Evolutionary conservation across 1,140 invertebrate genomes (phyloP).

Genomic region (Macrotrachela quadricornifera): DNA sequence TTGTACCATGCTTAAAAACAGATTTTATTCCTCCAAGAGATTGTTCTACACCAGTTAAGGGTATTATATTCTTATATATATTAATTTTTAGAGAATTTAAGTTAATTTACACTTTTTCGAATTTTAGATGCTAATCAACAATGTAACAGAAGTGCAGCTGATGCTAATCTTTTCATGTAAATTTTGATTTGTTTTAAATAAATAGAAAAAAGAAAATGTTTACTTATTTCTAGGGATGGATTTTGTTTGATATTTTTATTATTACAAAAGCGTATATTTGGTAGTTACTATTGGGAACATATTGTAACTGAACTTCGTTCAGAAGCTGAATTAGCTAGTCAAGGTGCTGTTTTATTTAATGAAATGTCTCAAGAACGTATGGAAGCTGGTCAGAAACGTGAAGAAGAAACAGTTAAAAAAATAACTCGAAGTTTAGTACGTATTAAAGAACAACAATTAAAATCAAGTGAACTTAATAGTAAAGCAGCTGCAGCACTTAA

Average conservation of each 20-base stretch:
- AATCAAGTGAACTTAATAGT: constrained; percentile 14
- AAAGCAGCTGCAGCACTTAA: too few species aligned
- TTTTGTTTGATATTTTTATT: constrained; percentile 77
- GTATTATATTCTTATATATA: neutral
- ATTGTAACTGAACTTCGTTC: constrained; percentile 78
- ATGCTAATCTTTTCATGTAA: neutral
- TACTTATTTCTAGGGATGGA: constrained; percentile 70
- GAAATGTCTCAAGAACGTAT: constrained; percentile 67
- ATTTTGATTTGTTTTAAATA: neutral
- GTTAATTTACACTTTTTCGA: too few species aligned
- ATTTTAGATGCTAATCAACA: too few species aligned
- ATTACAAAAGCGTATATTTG: constrained; percentile 68
- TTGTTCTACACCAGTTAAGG: too few species aligned
- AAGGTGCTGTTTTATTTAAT: constrained; percentile 74
- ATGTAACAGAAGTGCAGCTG: too few species aligned
- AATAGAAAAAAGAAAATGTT: neutral
- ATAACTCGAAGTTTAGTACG: constrained; percentile 88
- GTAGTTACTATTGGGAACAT: constrained; percentile 83
- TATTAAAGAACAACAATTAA: constrained; percentile 72
- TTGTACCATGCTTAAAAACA: too few species aligned
- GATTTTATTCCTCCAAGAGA: too few species aligned
- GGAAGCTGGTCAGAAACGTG: constrained; percentile 56
- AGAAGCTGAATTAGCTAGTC: constrained; percentile 55
- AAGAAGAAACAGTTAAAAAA: constrained; percentile 63
- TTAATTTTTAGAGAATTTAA: too few species aligned